Evolutionary conservation across 1,140 invertebrate genomes (phyloP).

Genomic region (Aricia agestis): DNA sequence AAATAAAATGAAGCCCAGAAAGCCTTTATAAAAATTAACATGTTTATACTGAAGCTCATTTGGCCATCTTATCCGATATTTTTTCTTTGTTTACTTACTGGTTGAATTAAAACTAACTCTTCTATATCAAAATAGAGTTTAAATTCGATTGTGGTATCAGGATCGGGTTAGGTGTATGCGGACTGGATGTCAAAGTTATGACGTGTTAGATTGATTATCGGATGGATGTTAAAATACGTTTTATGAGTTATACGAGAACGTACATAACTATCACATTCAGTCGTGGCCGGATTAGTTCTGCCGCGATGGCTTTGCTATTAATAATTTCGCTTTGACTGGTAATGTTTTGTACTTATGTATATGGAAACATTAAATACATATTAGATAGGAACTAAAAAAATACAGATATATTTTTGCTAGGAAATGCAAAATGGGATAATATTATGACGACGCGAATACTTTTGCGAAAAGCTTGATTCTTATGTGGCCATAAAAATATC

Average conservation of each 20-base stretch:
- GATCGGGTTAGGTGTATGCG: constrained; percentile 49
- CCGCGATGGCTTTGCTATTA: constrained; percentile 15
- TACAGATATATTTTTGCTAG: too few relatives aligned
- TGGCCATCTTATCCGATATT: constrained; percentile 54
- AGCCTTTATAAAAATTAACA: constrained; percentile 72
- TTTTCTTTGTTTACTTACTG: constrained; percentile 38
- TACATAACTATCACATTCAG: constrained; percentile 58
- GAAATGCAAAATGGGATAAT: too few relatives aligned
- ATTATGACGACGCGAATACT: too few relatives aligned
- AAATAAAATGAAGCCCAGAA: not conserved
- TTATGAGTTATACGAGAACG: constrained; percentile 70
- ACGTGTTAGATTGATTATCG: constrained; percentile 78
- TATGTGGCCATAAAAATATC: too few relatives aligned
- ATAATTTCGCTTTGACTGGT: not conserved
- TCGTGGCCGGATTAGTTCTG: constrained; percentile 47
- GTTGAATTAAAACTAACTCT: constrained; percentile 29
- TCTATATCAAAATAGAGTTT: constrained; percentile 22
- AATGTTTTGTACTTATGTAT: not conserved
- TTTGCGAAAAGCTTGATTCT: too few relatives aligned
- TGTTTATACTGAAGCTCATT: constrained; percentile 70
- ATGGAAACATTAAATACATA: not conserved
- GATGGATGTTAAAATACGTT: constrained; percentile 76
- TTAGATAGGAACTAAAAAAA: too few relatives aligned
- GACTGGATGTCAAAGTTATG: constrained; percentile 75
- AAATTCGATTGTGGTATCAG: constrained; percentile 30